These are phyloP conservation scores for Pandemis corylana DNA, from an alignment of 2,888 invertebrate genomes.

Conservation along the genomic window DNA sequence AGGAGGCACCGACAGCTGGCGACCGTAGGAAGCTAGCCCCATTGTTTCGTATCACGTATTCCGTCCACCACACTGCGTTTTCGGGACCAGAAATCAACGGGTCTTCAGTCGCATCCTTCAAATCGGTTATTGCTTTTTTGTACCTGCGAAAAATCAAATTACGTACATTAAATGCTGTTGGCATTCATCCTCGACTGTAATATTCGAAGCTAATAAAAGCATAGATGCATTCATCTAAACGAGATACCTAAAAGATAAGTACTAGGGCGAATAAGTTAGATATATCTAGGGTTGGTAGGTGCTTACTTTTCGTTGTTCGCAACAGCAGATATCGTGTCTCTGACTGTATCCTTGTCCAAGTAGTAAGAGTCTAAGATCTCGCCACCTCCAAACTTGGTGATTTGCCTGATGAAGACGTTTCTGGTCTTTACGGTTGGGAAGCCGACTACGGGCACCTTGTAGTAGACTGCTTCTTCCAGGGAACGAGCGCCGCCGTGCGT, in stretches of 20 bases:
- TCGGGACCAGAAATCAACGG: constrained; percentile 74
- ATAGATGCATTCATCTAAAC: no score
- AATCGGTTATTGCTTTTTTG: constrained; percentile 60
- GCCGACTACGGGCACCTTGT: constrained; percentile 74
- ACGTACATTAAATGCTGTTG: not conserved
- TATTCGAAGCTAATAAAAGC: no score
- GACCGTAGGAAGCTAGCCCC: constrained; percentile 76
- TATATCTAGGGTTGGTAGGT: not conserved
- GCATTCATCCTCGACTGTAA: no score
- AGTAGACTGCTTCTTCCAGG: constrained; percentile 78
- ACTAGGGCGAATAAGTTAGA: not conserved
- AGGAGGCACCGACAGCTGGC: constrained; percentile 66
- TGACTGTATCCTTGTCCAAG: constrained; percentile 67
- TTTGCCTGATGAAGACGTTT: constrained; percentile 69
- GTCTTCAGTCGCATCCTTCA: constrained; percentile 62
- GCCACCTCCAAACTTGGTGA: constrained; percentile 70
- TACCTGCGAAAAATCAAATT: constrained; percentile 60
- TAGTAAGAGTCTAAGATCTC: constrained; percentile 70
- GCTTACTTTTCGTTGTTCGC: constrained; percentile 66
- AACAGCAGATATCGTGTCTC: constrained; percentile 61
- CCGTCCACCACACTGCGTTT: constrained; percentile 82
- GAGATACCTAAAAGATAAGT: no score
- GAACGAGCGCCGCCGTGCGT: constrained; percentile 77
- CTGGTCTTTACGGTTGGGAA: constrained; percentile 69
- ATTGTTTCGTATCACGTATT: constrained; percentile 78